Conservation (phyloP, 2,113 vertebrate genomes). For the Podarcis cretensis region DNA sequence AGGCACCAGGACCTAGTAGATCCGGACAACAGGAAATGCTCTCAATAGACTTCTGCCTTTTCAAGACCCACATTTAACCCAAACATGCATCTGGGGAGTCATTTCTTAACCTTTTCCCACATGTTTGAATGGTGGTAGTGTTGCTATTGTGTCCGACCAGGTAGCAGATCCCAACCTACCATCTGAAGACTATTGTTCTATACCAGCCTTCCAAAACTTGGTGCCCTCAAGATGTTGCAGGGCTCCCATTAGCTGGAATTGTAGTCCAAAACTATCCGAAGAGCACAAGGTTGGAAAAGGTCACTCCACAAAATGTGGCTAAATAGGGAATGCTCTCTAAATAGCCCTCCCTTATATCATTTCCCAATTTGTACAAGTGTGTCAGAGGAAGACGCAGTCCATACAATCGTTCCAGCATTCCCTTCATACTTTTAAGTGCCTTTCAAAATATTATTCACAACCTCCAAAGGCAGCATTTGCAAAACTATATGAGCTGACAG, state of each 20-base stretch:
- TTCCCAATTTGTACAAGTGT: not conserved
- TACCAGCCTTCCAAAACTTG: not conserved
- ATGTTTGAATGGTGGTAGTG: too few relatives aligned
- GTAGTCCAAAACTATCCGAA: not conserved
- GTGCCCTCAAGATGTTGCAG: not conserved
- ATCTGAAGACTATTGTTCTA: too few relatives aligned
- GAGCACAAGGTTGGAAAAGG: too few relatives aligned
- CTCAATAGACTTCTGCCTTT: too few relatives aligned
- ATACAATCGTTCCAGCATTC: not conserved
- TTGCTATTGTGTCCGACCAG: too few relatives aligned
- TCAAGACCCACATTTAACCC: too few relatives aligned
- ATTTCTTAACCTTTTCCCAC: too few relatives aligned
- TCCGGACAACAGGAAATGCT: not conserved
- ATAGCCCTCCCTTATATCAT: not conserved
- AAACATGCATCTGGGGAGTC: too few relatives aligned
- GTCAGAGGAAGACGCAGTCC: not conserved
- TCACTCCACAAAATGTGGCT: not conserved
- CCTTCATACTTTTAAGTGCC: not conserved
- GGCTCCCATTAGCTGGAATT: not conserved
- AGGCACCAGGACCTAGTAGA: not conserved
- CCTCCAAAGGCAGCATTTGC: conserved; percentile 11
- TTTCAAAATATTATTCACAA: not conserved
- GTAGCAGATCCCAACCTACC: too few relatives aligned
- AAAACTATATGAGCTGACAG: conserved; percentile 32
- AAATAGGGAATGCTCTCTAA: not conserved